Evolutionary conservation across 35 echinoderm and acorn worm species (phyloP).

Genomic region (Eucidaris tribuloides): DNA sequence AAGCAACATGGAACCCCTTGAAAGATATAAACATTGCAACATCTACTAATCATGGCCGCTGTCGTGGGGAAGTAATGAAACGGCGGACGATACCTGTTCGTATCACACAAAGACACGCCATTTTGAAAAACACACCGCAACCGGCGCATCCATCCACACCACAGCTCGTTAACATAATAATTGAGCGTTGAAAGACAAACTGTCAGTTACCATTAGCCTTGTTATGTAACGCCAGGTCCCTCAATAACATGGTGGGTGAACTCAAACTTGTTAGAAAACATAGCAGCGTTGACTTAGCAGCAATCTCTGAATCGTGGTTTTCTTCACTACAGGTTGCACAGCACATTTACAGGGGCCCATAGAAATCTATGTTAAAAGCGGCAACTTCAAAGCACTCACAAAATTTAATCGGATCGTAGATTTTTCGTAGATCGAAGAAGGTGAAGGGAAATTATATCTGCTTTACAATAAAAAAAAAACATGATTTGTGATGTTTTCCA

Average conservation of each 20-base stretch:
- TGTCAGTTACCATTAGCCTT: background rate
- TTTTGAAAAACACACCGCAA: background rate
- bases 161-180: background rate
- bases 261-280: background rate
- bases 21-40: background rate
- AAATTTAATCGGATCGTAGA: too few species aligned
- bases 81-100: background rate
- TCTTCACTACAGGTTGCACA: background rate
- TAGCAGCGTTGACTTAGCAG: conserved; percentile 25
- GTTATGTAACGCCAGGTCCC: conserved; percentile 23
- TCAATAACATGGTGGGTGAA: conserved; percentile 41
- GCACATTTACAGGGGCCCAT: background rate
- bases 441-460: too few species aligned
- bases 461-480: too few species aligned
- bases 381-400: too few species aligned
- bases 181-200: background rate
- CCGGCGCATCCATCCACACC: background rate
- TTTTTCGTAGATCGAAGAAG: too few species aligned
- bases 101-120: background rate
- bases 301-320: conserved; percentile 30
- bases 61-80: background rate
- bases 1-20: background rate
- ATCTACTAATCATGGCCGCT: background rate
- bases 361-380: too few species aligned
- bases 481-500: too few species aligned